Conservation (phyloP, 2,888 invertebrate species). For the Tetanocera ferruginea region DNA sequence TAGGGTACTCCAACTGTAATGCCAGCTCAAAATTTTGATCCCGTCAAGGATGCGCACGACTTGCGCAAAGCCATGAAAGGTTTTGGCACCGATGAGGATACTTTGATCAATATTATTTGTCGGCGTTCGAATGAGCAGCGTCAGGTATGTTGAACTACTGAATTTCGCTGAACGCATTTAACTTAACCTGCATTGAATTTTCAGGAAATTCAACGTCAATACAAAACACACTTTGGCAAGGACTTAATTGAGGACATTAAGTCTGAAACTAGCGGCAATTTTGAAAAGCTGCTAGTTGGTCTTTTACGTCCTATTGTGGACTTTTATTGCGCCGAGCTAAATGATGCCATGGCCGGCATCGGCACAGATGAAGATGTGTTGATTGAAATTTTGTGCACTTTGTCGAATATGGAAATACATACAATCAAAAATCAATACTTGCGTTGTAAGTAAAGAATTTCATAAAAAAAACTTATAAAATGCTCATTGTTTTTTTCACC, state of each 20-base stretch:
- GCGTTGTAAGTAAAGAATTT: slow-evolving; percentile 73
- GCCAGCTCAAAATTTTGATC: slow-evolving; percentile 83
- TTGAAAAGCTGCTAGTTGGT: slow-evolving; percentile 85
- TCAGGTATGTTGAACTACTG: slow-evolving; percentile 74
- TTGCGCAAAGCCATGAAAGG: slow-evolving; percentile 94
- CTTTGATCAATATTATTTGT: slow-evolving; percentile 87
- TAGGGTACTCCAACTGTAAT: slow-evolving; percentile 78
- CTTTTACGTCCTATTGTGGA: slow-evolving; percentile 88
- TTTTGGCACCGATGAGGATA: slow-evolving; percentile 88
- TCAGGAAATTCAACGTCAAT: slow-evolving; percentile 67
- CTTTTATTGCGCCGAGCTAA: slow-evolving; percentile 84
- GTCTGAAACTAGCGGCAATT: slow-evolving; percentile 90
- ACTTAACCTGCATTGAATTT: background rate
- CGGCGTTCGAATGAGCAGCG: slow-evolving; percentile 88
- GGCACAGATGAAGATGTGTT: slow-evolving; percentile 89
- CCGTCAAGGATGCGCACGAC: slow-evolving; percentile 83
- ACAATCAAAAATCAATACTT: slow-evolving; percentile 84
- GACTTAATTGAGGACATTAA: slow-evolving; percentile 87
- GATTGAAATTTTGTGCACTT: slow-evolving; percentile 89
- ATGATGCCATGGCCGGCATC: slow-evolving; percentile 85
- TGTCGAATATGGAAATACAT: slow-evolving; percentile 87
- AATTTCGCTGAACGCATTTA: background rate
- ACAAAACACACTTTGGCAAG: slow-evolving; percentile 71
- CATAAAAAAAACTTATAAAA: background rate
- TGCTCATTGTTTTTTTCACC: background rate